A percentile compares a stretch with the other conserved stretches of the same genome.
These are phyloP conservation scores for Drosophila lacteicornis DNA, from an alignment of 1,140 invertebrate species.

Conservation along the genomic window DNA sequence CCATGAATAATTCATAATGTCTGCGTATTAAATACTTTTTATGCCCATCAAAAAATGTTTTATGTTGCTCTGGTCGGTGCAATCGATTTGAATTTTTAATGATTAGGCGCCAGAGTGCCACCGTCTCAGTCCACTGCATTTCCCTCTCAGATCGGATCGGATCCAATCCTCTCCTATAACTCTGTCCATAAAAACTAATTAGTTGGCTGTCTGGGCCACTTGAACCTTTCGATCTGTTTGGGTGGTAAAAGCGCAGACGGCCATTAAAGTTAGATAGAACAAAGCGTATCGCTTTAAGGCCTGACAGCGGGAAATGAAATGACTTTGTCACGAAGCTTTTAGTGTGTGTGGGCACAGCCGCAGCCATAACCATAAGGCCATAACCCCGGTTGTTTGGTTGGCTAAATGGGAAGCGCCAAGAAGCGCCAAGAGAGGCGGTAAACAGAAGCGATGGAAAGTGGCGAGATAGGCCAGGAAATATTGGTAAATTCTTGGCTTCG, in stretches of 20 bases:
- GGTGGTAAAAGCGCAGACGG: conserved; percentile 72
- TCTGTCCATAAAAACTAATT: conserved; percentile 74
- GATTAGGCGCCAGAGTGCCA: conserved; percentile 82
- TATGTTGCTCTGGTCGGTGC: conserved; percentile 59
- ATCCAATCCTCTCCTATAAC: neutral
- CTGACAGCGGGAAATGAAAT: conserved; percentile 65
- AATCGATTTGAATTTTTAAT: conserved; percentile 84
- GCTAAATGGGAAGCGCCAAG: conserved; percentile 21
- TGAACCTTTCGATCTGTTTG: conserved; percentile 54
- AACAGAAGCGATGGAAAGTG: conserved; percentile 34
- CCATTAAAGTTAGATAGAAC: conserved; percentile 72
- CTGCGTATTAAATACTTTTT: conserved; percentile 76
- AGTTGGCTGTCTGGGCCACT: conserved; percentile 67
- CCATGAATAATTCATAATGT: conserved; percentile 76
- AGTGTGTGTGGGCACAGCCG: conserved; percentile 27
- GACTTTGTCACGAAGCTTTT: conserved; percentile 80
- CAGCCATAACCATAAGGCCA: conserved; percentile 16
- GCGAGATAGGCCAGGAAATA: neutral
- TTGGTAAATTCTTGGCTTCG: too few relatives aligned
- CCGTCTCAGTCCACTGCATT: conserved; percentile 24
- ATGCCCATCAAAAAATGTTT: conserved; percentile 80
- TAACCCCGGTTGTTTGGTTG: conserved; percentile 1
- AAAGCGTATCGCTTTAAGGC: conserved; percentile 66
- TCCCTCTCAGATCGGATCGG: conserved; percentile 1
- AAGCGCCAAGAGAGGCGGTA: conserved; percentile 39